phyloP scores from a whole-genome alignment of 2,888 invertebrate species.

The Pristionchus entomophagus region DNA sequence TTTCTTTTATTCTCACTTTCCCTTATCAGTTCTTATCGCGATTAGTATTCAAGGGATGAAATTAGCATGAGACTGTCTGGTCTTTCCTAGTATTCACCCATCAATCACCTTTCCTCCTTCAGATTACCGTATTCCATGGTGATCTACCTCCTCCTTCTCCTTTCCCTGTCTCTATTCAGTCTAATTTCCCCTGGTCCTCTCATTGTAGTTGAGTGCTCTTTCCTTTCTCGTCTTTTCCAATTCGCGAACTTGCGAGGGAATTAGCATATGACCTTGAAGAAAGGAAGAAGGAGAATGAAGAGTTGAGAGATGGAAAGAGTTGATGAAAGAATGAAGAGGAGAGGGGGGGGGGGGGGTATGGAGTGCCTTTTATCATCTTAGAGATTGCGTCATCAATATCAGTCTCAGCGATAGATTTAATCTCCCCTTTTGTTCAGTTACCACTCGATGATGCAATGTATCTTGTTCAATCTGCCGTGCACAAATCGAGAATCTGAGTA shows the following conservation, averaged over 20 bases:
- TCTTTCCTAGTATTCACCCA: not conserved
- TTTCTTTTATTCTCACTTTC: conserved; percentile 12
- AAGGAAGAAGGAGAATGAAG: not conserved
- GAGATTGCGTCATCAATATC: too few species aligned
- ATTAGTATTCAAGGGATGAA: not conserved
- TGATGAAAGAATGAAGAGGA: conserved; percentile 14
- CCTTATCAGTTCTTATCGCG: conserved; percentile 25
- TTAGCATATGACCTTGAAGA: conserved; percentile 35
- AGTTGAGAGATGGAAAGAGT: conserved; percentile 31
- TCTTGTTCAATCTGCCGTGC: not conserved
- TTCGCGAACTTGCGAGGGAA: conserved; percentile 32
- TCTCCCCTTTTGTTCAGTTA: not conserved
- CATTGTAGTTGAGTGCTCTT: conserved; percentile 29
- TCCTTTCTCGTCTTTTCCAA: not conserved
- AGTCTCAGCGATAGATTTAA: not conserved
- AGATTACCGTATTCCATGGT: not conserved
- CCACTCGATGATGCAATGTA: not conserved
- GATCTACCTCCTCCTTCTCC: conserved; percentile 3
- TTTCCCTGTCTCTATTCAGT: not conserved
- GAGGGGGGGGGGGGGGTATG: not conserved
- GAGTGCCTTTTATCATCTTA: too few species aligned
- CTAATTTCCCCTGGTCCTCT: not conserved
- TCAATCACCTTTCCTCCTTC: not conserved
- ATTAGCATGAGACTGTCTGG: conserved; percentile 20
- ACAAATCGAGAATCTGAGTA: not conserved